Conservation (phyloP, 1,140 invertebrate genomes). For the Meloidogyne floridensis region DNA sequence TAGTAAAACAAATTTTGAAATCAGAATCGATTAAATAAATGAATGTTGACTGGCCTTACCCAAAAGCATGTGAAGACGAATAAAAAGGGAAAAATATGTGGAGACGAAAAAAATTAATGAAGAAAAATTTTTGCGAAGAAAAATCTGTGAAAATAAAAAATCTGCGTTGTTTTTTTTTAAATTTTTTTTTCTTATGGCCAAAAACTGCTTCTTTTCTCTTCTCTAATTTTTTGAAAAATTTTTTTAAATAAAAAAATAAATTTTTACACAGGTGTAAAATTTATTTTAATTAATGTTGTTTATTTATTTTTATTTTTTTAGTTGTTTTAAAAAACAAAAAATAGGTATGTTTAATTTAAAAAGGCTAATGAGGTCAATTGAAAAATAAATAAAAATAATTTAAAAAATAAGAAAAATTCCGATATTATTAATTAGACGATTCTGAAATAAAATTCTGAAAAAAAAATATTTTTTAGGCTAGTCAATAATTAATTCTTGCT, state of each 20-base stretch:
- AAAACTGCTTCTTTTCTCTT: background rate
- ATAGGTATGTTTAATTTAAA: no score
- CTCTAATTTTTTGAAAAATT: background rate
- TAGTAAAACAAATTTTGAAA: background rate
- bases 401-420: no score
- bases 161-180: background rate
- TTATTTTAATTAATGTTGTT: no score
- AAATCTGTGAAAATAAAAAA: conserved; percentile 7
- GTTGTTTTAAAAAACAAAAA: no score
- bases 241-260: no score
- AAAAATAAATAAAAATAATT: no score
- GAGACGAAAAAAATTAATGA: background rate
- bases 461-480: no score
- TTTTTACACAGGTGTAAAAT: background rate
- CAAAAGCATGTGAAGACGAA: conserved; percentile 4
- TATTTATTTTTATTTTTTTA: no score
- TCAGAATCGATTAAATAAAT: conserved; percentile 4
- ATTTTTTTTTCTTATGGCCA: background rate
- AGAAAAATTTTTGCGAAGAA: background rate
- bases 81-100: background rate
- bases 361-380: no score
- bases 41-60: background rate
- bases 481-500: no score
- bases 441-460: no score
- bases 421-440: no score